Evolutionary conservation across 2,888 invertebrate species (phyloP), one percentile per base, ranked within the genome.

Genomic region (Drosophila mettleri): DNA sequence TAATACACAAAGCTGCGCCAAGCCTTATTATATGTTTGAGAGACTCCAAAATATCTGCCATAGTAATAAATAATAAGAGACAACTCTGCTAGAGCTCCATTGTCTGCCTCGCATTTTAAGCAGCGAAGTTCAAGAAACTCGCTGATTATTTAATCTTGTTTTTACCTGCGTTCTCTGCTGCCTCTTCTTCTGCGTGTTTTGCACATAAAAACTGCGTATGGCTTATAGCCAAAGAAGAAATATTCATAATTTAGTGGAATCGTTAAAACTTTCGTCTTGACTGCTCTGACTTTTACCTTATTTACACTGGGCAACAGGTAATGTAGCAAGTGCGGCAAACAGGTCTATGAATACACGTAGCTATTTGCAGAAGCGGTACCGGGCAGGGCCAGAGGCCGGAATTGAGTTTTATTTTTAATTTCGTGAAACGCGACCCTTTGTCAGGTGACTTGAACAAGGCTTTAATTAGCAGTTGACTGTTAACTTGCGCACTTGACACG

Each of bases 81-180:
- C 51, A 53, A 46, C 33, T 62, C 20, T 33, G 36, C n/a, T 31
- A 34, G 54, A 58, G 41, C 61, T 61, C 14, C 63, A 73, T 80
- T 80, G 78, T 78, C 57, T 70, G 63, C 41, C 64, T 66, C 74
- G 86, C 62, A 83, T 82, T 70, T 76, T 54, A 72, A 79, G 41
- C 60, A 69, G 67, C 49, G 41, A 69, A 83, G 83, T 83, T 83
- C 76, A 86, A 83, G 66, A 74, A 86, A 86, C 82, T 72, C 68
- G 53, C 60, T 78, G 72, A 78, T 78, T 75, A 76, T 69, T 69
- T 69, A 59, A 76, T 76, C 73, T 64, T 20, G 39, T 27, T 27
- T 10, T n/a, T 45, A 12, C 38, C 14, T 54, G 20, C 18, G 29
- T 36, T 48, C 6, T n/a, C 24, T 3, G 6, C 29, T 3, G 14